Percentiles rank a stretch among this genome's conserved stretches.
Evolutionary conservation across 1,140 invertebrate genomes (phyloP).

Genomic region (Hyposmocoma kahamanoa): DNA sequence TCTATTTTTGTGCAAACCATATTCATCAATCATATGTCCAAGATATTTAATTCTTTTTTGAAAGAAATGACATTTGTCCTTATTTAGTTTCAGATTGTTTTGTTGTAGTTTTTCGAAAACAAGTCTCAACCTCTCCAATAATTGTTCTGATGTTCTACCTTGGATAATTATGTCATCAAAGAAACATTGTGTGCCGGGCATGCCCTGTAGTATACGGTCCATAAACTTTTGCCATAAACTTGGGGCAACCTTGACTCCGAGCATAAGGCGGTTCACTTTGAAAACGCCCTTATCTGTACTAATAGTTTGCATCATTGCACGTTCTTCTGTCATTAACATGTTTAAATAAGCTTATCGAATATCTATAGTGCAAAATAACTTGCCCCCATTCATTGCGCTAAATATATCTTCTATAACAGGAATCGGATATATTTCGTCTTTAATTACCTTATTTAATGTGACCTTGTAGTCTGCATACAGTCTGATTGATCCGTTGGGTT

Average conservation of each 20-base stretch:
- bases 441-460: background rate
- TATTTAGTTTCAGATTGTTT: background rate
- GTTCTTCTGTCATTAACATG: slow-evolving; percentile 30
- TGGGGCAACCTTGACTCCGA: slow-evolving; percentile 30
- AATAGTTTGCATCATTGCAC: slow-evolving; percentile 28
- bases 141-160: slow-evolving; percentile 5
- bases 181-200: slow-evolving; percentile 8
- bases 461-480: slow-evolving; percentile 22
- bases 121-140: background rate
- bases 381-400: slow-evolving; percentile 17
- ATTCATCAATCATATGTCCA: background rate
- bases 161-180: slow-evolving; percentile 15
- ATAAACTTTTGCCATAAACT: no score
- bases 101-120: slow-evolving; percentile 1
- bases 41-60: background rate
- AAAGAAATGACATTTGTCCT: background rate
- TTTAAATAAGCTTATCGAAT: slow-evolving; percentile 32
- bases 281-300: slow-evolving; percentile 34
- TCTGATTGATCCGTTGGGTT: slow-evolving; percentile 21
- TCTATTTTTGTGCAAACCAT: background rate
- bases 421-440: slow-evolving; percentile 1
- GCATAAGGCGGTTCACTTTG: slow-evolving; percentile 32
- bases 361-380: slow-evolving; percentile 30
- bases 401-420: slow-evolving; percentile 19
- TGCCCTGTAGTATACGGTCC: slow-evolving; percentile 19